These are phyloP conservation scores for Cyphomyrus plagiostoma DNA, from an alignment of 2,113 vertebrate genomes.

Conservation along the genomic window DNA sequence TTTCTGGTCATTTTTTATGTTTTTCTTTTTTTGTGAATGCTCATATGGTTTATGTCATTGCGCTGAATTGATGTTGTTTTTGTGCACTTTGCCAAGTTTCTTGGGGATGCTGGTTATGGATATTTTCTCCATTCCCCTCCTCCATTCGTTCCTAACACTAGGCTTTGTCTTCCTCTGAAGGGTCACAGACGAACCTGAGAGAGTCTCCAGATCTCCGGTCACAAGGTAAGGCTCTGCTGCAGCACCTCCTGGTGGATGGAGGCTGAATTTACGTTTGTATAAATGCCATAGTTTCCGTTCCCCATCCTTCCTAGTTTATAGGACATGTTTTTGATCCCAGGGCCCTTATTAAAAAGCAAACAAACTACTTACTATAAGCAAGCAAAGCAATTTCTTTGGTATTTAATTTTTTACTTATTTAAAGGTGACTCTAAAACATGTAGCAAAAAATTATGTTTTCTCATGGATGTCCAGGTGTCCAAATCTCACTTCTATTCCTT, in stretches of 20 bases:
- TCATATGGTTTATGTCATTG: slow-evolving; percentile 22
- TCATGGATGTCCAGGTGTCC: neutral
- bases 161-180: slow-evolving; percentile 58
- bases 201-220: slow-evolving; percentile 94
- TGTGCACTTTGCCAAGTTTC: slow-evolving; percentile 13
- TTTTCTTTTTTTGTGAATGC: slow-evolving; percentile 20
- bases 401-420: neutral
- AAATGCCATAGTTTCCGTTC: neutral
- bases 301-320: neutral
- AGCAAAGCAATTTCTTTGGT: neutral
- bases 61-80: slow-evolving; percentile 2
- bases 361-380: neutral
- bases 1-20: slow-evolving; percentile 33
- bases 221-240: slow-evolving; percentile 68
- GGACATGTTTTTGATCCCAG: neutral
- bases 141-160: slow-evolving; percentile 54
- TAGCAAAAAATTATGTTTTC: neutral
- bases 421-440: neutral
- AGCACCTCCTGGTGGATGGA: neutral
- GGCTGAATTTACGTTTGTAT: neutral
- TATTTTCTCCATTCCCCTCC: neutral
- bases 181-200: slow-evolving; percentile 97
- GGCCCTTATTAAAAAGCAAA: neutral
- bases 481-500: neutral
- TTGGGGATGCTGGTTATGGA: neutral